These are phyloP conservation scores for Cyanistes caeruleus DNA, from an alignment of 2,113 vertebrate genomes.

Conservation along the genomic window DNA sequence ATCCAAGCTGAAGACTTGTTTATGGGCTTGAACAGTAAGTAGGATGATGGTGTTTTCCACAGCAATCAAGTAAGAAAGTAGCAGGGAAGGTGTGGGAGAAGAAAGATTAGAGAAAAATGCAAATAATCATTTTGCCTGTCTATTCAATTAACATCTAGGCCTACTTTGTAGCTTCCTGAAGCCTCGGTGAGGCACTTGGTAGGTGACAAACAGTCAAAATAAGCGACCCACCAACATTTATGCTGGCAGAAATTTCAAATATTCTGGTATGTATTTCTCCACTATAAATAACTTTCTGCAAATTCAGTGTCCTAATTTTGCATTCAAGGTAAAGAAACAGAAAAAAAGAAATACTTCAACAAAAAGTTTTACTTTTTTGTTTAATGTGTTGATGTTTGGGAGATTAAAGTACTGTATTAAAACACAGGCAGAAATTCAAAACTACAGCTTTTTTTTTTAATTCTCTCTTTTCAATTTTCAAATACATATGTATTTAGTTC, in stretches of 20 bases:
- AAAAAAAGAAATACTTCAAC: not conserved
- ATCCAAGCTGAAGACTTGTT: slow-evolving; percentile 43
- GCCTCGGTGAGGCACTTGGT: slow-evolving; percentile 8
- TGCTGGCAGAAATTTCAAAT: slow-evolving; percentile 45
- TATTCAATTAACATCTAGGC: slow-evolving; percentile 53
- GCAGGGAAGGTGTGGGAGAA: slow-evolving; percentile 26
- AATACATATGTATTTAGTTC: not conserved
- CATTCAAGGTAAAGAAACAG: not conserved
- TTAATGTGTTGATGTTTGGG: not conserved
- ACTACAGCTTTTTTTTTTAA: not conserved
- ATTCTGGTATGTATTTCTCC: slow-evolving; percentile 33
- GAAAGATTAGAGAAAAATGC: slow-evolving; percentile 67
- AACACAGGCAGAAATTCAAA: not conserved
- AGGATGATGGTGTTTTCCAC: slow-evolving; percentile 61
- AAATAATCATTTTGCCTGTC: slow-evolving; percentile 58
- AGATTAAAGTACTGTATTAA: not conserved
- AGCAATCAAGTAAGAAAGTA: slow-evolving; percentile 25
- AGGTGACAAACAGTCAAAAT: slow-evolving; percentile 48
- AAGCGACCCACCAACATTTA: not conserved
- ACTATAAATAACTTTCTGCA: slow-evolving; percentile 62
- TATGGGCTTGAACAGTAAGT: slow-evolving; percentile 52
- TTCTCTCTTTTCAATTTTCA: not conserved
- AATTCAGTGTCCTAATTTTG: slow-evolving; percentile 60
- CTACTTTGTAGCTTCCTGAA: slow-evolving; percentile 51
- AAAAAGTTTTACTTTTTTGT: not conserved